Percentiles rank a stretch among this genome's conserved stretches.
These are phyloP conservation scores for Geopemphigus sp. DNA, from an alignment of 1,140 invertebrate species.

Conservation along the genomic window DNA sequence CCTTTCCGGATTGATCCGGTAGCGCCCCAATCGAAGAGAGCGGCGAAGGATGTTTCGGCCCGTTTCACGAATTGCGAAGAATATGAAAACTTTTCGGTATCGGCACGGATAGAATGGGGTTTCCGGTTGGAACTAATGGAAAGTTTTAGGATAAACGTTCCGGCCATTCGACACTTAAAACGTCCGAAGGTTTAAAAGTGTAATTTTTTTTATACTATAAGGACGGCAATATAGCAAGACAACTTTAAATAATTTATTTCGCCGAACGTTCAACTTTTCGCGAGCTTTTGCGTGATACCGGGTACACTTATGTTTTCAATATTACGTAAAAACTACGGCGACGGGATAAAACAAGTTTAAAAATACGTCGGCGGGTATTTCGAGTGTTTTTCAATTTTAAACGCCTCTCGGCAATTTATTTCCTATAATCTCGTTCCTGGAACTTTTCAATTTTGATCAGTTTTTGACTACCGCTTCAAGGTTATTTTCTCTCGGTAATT, in stretches of 20 bases:
- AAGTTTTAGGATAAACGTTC: conserved; percentile 30
- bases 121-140: neutral
- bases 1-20: too few species aligned
- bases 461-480: neutral
- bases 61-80: neutral
- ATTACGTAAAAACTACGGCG: neutral
- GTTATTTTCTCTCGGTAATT: neutral
- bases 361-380: neutral
- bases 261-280: neutral
- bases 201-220: conserved; percentile 4
- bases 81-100: conserved; percentile 14
- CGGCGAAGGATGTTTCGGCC: too few species aligned
- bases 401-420: neutral
- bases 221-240: neutral
- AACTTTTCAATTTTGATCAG: neutral
- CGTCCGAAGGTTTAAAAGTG: conserved; percentile 21
- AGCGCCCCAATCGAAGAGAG: too few species aligned
- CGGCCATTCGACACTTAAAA: conserved; percentile 25
- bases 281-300: neutral
- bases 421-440: neutral
- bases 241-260: neutral
- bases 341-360: neutral
- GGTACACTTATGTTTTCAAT: neutral
- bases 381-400: neutral
- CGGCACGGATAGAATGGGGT: neutral